Evolutionary conservation across 2,888 invertebrate genomes (phyloP).

Genomic region (Stictocephala bisonia): DNA sequence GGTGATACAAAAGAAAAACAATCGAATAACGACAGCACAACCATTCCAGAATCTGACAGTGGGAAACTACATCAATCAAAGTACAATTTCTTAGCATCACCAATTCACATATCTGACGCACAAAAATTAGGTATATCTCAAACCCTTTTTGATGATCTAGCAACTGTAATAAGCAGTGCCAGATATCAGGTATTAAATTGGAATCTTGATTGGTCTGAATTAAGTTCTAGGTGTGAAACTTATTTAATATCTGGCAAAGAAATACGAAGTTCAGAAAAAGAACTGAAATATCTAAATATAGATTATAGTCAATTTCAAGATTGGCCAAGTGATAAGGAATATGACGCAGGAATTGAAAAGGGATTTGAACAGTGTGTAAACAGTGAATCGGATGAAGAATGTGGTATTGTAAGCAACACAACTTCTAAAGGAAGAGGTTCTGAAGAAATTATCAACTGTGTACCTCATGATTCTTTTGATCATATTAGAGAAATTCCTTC

Average conservation of each 20-base stretch:
- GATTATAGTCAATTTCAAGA: constrained; percentile 77
- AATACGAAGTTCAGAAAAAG: constrained; percentile 69
- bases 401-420: constrained; percentile 1
- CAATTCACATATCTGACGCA: constrained; percentile 67
- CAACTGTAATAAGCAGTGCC: constrained; percentile 76
- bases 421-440: constrained; percentile 1
- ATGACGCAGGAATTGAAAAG: constrained; percentile 72
- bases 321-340: constrained; percentile 71
- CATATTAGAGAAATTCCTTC: not conserved
- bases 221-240: constrained; percentile 65
- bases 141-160: constrained; percentile 77
- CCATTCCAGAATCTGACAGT: constrained; percentile 67
- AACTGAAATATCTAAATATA: constrained; percentile 79
- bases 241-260: constrained; percentile 66
- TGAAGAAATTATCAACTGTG: constrained; percentile 12
- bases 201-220: constrained; percentile 70
- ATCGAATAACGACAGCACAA: constrained; percentile 66
- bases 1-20: constrained; percentile 18
- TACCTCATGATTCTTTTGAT: not conserved
- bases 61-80: constrained; percentile 64
- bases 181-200: constrained; percentile 78
- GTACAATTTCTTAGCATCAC: constrained; percentile 62
- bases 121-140: constrained; percentile 74
- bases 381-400: constrained; percentile 31
- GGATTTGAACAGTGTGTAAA: constrained; percentile 65